Evolutionary conservation across 1,140 invertebrate genomes (phyloP), one percentile per base, ranked within the genome.

Genomic region (Bathynomus jamesi): DNA sequence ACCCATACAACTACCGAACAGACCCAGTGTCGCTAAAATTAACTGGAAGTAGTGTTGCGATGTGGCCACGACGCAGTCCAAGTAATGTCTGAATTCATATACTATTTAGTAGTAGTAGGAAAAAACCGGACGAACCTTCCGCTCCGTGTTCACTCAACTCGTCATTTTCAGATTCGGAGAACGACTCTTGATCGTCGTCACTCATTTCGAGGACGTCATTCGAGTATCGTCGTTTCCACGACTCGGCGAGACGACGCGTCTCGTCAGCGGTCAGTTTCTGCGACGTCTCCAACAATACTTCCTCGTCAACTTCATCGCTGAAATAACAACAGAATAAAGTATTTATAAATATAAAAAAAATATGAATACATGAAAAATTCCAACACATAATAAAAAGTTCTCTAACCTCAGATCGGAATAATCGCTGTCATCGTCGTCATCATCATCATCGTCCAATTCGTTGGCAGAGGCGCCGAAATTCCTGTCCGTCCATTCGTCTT

Each of bases 401-500:
- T 24, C 62, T 72, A 79, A 86, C 86, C 86, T 87, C 79, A 88
- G 84, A 75, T 89, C 87, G 60, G 75, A 79, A 46, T 70, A 74
- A 28, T 74, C 72, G 31, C 72, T 71, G n/a, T 78, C 77, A 11
- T 79, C 78, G 11, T 69, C 74, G 32, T 88, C 89, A 69, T 79
- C 78, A 21, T 89, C 87, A 1, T 65, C 62, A 69, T 91, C 91
- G 77, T 90, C 89, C 78, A 87, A 83, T 81, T 89, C 88, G 46
- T 87, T 88, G 46, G 87, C 84, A 8, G 88, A 89, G 64, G 89
- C 88, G 75, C 92, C 89, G 81, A 94, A 94, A 83, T 95, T 96
- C 68, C 91, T 86, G 78, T 94, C 92, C 0, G 92, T 95, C 92
- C 91, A 95, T 82, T 95, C 93, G 79, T 95, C 93, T 81, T 78